Conservation (phyloP, 2,797 vertebrate genomes). For the Poecilia wingei region DNA sequence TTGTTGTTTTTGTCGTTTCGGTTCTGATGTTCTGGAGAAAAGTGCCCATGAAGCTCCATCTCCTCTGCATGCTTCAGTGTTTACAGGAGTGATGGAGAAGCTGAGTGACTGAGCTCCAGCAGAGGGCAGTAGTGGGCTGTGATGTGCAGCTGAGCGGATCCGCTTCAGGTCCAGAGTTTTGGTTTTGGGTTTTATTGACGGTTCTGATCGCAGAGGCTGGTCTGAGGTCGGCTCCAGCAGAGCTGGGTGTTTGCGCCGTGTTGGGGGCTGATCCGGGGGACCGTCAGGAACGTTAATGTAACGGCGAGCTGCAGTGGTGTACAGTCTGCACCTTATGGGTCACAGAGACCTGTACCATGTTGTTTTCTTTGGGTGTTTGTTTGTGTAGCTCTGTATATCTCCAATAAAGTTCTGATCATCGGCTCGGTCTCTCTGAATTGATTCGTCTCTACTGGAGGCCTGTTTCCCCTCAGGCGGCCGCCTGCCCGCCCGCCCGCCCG, state of each 20-base stretch:
- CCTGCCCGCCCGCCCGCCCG: not conserved
- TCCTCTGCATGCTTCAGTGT: not conserved
- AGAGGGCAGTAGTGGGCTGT: not conserved
- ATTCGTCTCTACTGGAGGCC: not conserved
- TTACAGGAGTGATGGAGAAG: not conserved
- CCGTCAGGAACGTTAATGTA: conserved; percentile 84
- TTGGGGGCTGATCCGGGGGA: conserved; percentile 58
- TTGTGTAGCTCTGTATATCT: conserved; percentile 92
- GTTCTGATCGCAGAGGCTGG: not conserved
- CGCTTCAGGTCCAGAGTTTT: not conserved
- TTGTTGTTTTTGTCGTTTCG: not conserved
- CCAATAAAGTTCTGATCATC: conserved; percentile 94
- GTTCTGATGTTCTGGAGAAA: not conserved
- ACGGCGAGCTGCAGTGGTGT: conserved; percentile 87
- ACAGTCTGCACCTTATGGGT: conserved; percentile 93
- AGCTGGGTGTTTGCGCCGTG: not conserved
- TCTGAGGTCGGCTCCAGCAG: not conserved
- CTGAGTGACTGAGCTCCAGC: conserved; percentile 4
- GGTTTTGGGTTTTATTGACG: not conserved
- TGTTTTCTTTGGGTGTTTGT: conserved; percentile 45
- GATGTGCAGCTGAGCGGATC: not conserved
- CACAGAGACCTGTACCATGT: conserved; percentile 86
- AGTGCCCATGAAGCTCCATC: not conserved
- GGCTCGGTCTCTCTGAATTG: not conserved
- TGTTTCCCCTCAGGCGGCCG: not conserved